Base-by-base conservation (phyloP, 2,113 vertebrate species). In the Caracal caracal region DNA sequence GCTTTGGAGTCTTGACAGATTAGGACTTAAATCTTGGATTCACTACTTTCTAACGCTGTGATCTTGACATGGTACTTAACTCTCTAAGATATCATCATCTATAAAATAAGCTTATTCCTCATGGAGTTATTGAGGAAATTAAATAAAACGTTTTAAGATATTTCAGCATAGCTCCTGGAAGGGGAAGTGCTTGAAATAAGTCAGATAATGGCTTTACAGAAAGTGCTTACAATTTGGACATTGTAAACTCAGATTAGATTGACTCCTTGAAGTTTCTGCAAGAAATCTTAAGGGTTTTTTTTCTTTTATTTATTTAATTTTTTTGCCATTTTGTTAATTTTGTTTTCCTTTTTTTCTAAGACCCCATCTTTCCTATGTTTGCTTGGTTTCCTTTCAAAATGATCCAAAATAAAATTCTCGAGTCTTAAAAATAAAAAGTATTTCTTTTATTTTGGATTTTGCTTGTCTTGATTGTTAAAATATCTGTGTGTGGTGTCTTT, bases 371-470 rank as follows among this genome's bases (percentile, higher is more conserved):
- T 59, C 56, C 61, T 84, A 81, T 37, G 68, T 92, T 85, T 70
- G 61, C 28, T 76, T 70, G 66, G 73, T 76, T 90, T 95, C 37
- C 51, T 94, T 11, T 76, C 89, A 90, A 8, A 82, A 82, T 83
- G 13, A 93, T 93, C 30, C n/a, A 56, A 79, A 95, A 82, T 82
- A 87, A 87, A 93, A 47, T 90, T 78, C 59, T 90, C n/a, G 49
- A 61, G 33, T 78, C 51, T 71, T 95, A 91, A 71, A 90, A 91
- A 78, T 81, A 66, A 87, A 88, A 86, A 59, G 3, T 76, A 49
- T 76, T 65, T 81, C 30, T 89, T 95, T 96, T 28, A 71, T 43
- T 83, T 82, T 95, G 68, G n/a, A 88, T 92, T 93, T 88, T 86
- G 30, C 20, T 68, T 22, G 1, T 88, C 71, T 93, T 79, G 47